Evolutionary conservation across 1,140 invertebrate genomes (phyloP).

Genomic region (Frieseomelitta varia): DNA sequence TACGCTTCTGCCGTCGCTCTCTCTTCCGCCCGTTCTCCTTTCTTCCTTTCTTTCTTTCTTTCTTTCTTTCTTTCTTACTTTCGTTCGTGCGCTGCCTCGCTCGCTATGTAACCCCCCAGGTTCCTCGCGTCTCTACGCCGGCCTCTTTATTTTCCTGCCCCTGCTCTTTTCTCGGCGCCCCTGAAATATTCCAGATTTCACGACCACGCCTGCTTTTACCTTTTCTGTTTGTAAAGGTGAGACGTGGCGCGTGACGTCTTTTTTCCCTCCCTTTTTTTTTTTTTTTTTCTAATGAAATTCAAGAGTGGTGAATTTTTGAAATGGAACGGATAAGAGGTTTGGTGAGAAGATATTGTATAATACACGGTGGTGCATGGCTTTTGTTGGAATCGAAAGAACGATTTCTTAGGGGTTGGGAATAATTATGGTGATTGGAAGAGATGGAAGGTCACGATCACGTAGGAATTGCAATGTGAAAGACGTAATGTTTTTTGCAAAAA

Average conservation of each 20-base stretch:
- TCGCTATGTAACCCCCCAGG: no score
- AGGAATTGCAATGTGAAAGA: background rate
- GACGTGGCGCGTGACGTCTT: background rate
- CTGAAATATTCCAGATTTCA: slow-evolving; percentile 62
- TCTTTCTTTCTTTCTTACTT: background rate
- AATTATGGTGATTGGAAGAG: no score
- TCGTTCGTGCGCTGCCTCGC: background rate
- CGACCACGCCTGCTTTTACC: slow-evolving; percentile 63
- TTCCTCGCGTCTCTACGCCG: slow-evolving; percentile 14
- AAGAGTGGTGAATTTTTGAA: no score
- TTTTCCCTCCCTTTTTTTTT: no score
- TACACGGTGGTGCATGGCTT: no score
- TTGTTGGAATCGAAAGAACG: no score
- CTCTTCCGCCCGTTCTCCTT: background rate
- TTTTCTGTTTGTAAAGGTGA: background rate
- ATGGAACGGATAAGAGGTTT: no score
- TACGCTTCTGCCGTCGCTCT: no score
- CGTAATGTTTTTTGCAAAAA: background rate
- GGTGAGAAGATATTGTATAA: background rate
- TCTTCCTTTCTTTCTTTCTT: background rate
- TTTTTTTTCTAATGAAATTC: background rate
- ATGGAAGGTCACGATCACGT: background rate
- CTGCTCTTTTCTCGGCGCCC: slow-evolving; percentile 53
- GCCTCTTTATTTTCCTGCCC: slow-evolving; percentile 22
- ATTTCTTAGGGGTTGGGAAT: no score